Evolutionary conservation across 2,888 invertebrate species (phyloP).

Genomic region (Pammene aurita): DNA sequence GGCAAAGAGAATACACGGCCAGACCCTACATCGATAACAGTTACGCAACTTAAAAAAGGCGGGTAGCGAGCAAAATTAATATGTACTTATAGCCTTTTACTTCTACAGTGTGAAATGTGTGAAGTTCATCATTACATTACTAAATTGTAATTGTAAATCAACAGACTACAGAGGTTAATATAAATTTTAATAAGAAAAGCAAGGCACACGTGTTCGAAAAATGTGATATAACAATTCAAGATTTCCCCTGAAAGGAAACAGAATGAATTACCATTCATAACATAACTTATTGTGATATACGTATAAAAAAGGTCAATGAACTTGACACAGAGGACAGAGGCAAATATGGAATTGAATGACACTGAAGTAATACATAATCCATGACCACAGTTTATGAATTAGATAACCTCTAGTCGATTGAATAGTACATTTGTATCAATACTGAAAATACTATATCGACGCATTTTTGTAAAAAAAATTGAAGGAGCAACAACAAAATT

Average conservation of each 20-base stretch:
- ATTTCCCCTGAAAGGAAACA: slow-evolving; percentile 21
- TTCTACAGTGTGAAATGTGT: not conserved
- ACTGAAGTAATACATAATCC: slow-evolving; percentile 18
- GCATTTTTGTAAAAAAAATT: not conserved
- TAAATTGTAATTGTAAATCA: slow-evolving; percentile 10
- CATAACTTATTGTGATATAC: slow-evolving; percentile 30
- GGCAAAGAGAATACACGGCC: slow-evolving; percentile 47
- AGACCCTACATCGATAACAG: slow-evolving; percentile 48
- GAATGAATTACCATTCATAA: slow-evolving; percentile 20
- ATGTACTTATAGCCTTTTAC: not conserved
- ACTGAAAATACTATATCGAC: not conserved
- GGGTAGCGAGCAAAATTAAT: not conserved
- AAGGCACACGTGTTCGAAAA: not conserved
- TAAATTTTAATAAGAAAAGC: slow-evolving; percentile 11
- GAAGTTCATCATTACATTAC: slow-evolving; percentile 12
- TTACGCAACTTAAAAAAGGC: not conserved
- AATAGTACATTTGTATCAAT: not conserved
- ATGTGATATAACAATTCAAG: slow-evolving; percentile 4
- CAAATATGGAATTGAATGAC: slow-evolving; percentile 21
- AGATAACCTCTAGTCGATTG: slow-evolving; percentile 6
- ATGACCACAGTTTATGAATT: slow-evolving; percentile 14
- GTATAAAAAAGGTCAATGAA: slow-evolving; percentile 26
- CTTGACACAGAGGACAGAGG: slow-evolving; percentile 26
- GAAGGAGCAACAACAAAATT: not conserved
- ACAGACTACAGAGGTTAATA: slow-evolving; percentile 3